Base-by-base conservation (phyloP, 2,113 vertebrate species). In the Equus quagga region DNA sequence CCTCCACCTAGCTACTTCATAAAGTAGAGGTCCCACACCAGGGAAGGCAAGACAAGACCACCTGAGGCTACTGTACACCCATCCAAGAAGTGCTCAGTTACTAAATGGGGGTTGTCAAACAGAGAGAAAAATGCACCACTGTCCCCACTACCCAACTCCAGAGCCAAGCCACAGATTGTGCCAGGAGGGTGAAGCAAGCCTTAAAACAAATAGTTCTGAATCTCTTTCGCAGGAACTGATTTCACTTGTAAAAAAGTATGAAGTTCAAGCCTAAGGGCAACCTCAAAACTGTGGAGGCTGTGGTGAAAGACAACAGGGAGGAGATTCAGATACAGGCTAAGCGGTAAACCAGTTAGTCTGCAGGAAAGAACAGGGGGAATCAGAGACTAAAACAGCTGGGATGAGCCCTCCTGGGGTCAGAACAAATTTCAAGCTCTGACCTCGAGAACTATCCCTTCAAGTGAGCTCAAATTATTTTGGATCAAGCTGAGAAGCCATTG, bases 361-460 rank as follows among this genome's bases (percentile, higher is more conserved):
- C 21, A 76, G 41, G 73, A 70, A 36, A 85, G 46, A 81, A 81
- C 19, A 49, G 12, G 31, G 14, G 94, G 65, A 94, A 76, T 14
- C 18, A 12, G 19, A 15, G 8, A 92, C n/a, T 41, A 56, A 70
- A n/a, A 51, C 28, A 54, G 58, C 49, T 23, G 10, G 26, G 28
- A 93, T 46, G 28, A 70, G 28, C 51, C 67, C 26, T 36, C 44
- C 70, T 8, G 3, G 9, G 10, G 10, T 97, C 51, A 72, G 31
- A 94, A 94, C 80, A 91, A 65, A 92, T 51, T 62, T 49, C 49
- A 86, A 56, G 31, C 28, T 95, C 24, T 96, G 24, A 94, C 36
- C 58, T 65, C 2, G 86, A 94, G 33, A 70, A 69, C 9, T 92
- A 54, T 21, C 24, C 23, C 67, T 80, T 86, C 82, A 6, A 76